Evolutionary conservation across 2,113 vertebrate genomes (phyloP).

Genomic region (Oryzias celebensis): DNA sequence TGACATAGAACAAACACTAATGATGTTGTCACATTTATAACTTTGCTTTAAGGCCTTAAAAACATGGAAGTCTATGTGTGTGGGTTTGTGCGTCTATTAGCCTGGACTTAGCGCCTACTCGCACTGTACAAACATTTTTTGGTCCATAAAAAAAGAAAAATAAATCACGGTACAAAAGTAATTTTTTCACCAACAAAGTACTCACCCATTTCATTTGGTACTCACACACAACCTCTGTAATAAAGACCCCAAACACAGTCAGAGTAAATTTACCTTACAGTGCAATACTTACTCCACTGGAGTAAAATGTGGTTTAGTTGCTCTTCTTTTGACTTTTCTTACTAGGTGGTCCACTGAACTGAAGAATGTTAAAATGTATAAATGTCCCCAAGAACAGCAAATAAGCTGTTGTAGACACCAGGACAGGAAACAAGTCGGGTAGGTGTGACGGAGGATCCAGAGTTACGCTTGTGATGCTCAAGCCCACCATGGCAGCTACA

Average conservation of each 20-base stretch:
- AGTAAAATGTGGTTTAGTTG: conserved; percentile 67
- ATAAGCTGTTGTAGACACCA: conserved; percentile 84
- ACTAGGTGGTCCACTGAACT: conserved; percentile 78
- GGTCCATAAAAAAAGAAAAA: conserved; percentile 18
- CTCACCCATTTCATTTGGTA: too few relatives aligned
- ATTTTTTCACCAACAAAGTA: too few relatives aligned
- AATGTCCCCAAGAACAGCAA: conserved; percentile 84
- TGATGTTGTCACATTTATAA: conserved; percentile 1
- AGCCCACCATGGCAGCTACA: conserved; percentile 73
- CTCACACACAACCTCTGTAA: not conserved
- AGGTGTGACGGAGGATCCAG: conserved; percentile 80
- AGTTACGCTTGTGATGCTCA: conserved; percentile 76
- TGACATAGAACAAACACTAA: not conserved
- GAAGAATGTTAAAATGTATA: conserved; percentile 85
- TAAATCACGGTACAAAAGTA: too few relatives aligned
- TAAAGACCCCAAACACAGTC: not conserved
- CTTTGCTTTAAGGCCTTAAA: not conserved
- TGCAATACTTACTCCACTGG: conserved; percentile 1
- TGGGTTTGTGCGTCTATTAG: not conserved
- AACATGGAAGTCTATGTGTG: not conserved
- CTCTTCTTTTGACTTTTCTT: conserved; percentile 84
- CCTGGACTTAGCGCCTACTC: not conserved
- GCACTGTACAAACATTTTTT: conserved; percentile 1
- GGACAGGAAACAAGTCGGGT: conserved; percentile 88
- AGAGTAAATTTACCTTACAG: not conserved